Evolutionary conservation across 1,140 invertebrate species (phyloP).

Genomic region (Apis dorsata): DNA sequence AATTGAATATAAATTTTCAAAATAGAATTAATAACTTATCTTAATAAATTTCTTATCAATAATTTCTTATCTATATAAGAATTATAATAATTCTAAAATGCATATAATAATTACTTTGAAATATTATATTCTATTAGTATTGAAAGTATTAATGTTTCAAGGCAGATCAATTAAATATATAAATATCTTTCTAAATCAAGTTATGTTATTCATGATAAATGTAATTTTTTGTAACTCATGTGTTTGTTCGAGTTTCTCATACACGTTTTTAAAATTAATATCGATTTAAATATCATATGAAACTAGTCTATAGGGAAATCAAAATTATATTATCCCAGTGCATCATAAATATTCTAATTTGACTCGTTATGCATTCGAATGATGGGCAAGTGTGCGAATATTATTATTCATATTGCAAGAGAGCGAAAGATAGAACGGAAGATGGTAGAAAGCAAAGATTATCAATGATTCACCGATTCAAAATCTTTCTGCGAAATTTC

Average conservation of each 20-base stretch:
- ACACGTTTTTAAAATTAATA: not conserved
- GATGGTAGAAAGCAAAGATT: not conserved
- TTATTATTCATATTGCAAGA: slow-evolving; percentile 21
- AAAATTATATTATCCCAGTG: slow-evolving; percentile 3
- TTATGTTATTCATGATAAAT: not conserved
- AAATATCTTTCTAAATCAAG: no score
- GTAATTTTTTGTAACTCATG: not conserved
- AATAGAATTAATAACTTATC: no score
- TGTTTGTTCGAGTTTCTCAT: no score
- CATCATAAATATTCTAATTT: slow-evolving; percentile 5
- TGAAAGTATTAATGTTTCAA: no score
- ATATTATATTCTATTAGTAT: no score
- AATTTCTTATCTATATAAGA: no score
- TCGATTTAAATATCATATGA: not conserved
- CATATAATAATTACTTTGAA: no score
- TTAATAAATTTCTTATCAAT: no score
- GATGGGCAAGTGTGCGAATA: not conserved
- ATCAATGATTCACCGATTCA: slow-evolving; percentile 2
- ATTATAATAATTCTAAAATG: no score
- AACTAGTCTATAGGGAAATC: not conserved
- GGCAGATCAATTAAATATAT: no score
- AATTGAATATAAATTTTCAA: no score
- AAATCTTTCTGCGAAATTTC: not conserved
- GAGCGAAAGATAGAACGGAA: not conserved
- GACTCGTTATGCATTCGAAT: slow-evolving; percentile 2